A percentile compares a stretch with the other conserved stretches of the same genome.
phyloP scores from a whole-genome alignment of 2,113 vertebrate genomes.

The Hippocampus abdominalis region DNA sequence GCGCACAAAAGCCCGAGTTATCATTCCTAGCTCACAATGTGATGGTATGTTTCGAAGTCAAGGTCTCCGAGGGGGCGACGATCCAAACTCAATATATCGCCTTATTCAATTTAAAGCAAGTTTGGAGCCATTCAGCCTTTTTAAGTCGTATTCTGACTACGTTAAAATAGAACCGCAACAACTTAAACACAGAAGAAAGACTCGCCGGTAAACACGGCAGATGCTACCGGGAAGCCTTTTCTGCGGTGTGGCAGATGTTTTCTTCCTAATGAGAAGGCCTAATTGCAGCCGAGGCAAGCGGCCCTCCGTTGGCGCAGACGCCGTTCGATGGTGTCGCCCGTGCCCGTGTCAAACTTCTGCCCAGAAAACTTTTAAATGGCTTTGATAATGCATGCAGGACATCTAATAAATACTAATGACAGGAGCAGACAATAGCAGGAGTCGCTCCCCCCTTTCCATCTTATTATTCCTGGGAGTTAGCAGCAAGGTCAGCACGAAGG shows the following conservation, averaged over 20 bases:
- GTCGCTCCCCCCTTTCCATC: conserved; percentile 24
- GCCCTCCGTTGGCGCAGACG: conserved; percentile 8
- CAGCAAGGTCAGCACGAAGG: conserved; percentile 43
- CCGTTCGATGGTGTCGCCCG: conserved; percentile 16
- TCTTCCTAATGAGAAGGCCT: conserved; percentile 61
- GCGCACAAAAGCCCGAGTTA: too few species aligned
- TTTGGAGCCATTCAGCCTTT: background rate
- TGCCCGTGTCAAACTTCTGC: conserved; percentile 39
- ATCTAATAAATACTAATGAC: conserved; percentile 65
- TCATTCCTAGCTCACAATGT: too few species aligned
- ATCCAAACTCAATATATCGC: too few species aligned
- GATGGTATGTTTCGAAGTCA: too few species aligned
- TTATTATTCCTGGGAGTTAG: conserved; percentile 53
- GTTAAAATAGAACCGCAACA: background rate
- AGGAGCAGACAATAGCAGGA: conserved; percentile 52
- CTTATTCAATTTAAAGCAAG: too few species aligned
- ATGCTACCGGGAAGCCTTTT: conserved; percentile 55
- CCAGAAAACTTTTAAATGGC: conserved; percentile 56
- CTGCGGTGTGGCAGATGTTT: conserved; percentile 47
- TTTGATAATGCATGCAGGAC: conserved; percentile 50
- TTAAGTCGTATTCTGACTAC: background rate
- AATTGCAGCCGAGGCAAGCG: conserved; percentile 44
- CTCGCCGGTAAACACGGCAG: conserved; percentile 27
- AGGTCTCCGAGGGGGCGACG: too few species aligned
- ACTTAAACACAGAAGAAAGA: background rate